These are phyloP conservation scores for Hormiphora californensis DNA, from an alignment of 37 sponge, comb jelly and placozoan genomes.

Conservation along the genomic window DNA sequence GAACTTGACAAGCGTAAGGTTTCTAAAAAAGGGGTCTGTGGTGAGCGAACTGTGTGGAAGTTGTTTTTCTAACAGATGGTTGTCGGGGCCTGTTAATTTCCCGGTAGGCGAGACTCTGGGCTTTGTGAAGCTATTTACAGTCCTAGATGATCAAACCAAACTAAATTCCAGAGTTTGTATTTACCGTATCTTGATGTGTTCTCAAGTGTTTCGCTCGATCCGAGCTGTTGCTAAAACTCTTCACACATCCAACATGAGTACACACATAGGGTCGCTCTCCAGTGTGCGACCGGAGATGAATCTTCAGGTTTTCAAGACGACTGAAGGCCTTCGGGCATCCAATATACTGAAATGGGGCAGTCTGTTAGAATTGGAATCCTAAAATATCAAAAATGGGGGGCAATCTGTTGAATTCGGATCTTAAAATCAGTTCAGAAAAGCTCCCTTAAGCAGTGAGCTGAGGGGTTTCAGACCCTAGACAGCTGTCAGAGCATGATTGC, in stretches of 20 bases:
- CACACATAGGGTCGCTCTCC: constrained; percentile 86
- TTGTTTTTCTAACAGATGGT: not conserved
- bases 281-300: constrained; percentile 87
- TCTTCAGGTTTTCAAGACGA: constrained; percentile 88
- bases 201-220: constrained; percentile 88
- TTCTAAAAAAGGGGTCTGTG: constrained; percentile 67
- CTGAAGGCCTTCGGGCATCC: constrained; percentile 90
- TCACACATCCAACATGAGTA: constrained; percentile 68
- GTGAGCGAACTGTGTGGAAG: too few species aligned
- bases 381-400: too few species aligned
- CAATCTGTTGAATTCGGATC: too few species aligned
- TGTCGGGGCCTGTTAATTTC: too few species aligned
- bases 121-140: too few species aligned
- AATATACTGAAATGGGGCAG: constrained; percentile 60
- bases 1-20: constrained; percentile 80
- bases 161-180: too few species aligned
- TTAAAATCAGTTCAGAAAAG: too few species aligned
- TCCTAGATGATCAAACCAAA: too few species aligned
- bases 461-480: too few species aligned
- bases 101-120: too few species aligned
- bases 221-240: constrained; percentile 91
- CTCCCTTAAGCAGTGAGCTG: not conserved
- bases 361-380: too few species aligned
- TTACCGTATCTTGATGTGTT: constrained; percentile 80
- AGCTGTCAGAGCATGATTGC: too few species aligned